A percentile compares a stretch with the other conserved stretches of the same genome.
Conservation (phyloP, 2,113 vertebrate genomes). For the Proteles cristata region DNA sequence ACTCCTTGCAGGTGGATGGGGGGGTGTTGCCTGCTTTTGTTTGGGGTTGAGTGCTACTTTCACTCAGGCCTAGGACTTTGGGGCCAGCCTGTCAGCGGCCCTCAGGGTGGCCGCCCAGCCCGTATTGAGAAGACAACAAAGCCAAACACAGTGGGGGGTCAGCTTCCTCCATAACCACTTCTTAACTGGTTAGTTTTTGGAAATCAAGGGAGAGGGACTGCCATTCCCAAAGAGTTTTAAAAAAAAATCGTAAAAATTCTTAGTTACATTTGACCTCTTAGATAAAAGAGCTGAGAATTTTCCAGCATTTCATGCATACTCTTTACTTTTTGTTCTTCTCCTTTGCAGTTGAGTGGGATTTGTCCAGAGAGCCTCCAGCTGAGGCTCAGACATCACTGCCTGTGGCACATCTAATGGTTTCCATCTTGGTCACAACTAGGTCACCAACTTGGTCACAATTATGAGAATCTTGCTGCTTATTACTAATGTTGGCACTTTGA, state of each 20-base stretch:
- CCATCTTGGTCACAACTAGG: not conserved
- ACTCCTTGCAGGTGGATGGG: not conserved
- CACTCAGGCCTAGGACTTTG: too few species aligned
- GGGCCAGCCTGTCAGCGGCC: not conserved
- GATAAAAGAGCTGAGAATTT: not conserved
- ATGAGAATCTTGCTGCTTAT: not conserved
- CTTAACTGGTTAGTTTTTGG: not conserved
- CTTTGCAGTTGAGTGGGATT: not conserved
- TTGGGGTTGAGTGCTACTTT: not conserved
- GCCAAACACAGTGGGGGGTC: accelerated
- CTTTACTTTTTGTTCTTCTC: not conserved
- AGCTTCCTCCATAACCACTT: not conserved
- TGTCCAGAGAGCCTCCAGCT: not conserved
- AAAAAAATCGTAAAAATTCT: not conserved
- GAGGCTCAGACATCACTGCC: not conserved
- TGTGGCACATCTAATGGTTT: not conserved
- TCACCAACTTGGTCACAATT: not conserved
- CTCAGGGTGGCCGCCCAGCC: not conserved
- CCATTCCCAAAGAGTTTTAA: not conserved
- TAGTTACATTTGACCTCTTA: not conserved
- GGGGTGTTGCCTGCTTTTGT: not conserved
- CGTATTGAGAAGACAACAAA: not conserved
- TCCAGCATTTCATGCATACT: accelerated
- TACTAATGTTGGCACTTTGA: not conserved
- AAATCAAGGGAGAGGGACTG: not conserved